Conservation (phyloP, 2,888 invertebrate species). For the Lithophane ornitopus region DNA sequence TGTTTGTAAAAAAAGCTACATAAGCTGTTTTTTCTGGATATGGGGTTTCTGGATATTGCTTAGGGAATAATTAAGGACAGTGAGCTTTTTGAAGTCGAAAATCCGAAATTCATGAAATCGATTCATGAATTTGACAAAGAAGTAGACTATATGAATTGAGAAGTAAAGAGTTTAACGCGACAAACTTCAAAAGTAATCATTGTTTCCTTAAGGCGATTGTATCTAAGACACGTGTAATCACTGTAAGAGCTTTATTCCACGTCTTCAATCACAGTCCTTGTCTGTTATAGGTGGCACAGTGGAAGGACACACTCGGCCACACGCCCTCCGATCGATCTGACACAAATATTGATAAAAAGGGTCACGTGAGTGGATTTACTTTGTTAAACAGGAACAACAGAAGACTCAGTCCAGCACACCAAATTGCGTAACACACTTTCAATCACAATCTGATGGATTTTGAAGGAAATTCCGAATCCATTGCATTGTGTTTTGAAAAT, state of each 20-base stretch:
- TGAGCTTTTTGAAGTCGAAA: too few species aligned
- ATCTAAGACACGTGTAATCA: constrained; percentile 6
- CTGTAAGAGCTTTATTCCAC: constrained; percentile 21
- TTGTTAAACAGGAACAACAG: constrained; percentile 6
- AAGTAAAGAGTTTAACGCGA: not conserved
- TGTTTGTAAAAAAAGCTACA: too few species aligned
- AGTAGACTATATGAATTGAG: too few species aligned
- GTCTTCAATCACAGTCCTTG: constrained; percentile 39
- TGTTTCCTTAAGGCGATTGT: not conserved
- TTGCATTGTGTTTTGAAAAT: not conserved
- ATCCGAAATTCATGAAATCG: too few species aligned
- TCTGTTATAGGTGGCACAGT: constrained; percentile 6
- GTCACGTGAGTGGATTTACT: constrained; percentile 32
- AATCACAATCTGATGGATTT: not conserved
- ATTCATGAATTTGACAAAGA: too few species aligned
- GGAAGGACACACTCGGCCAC: constrained; percentile 16
- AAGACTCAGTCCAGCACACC: constrained; percentile 15
- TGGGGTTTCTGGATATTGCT: too few species aligned
- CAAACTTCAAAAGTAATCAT: not conserved
- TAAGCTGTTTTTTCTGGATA: not conserved
- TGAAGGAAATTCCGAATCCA: too few species aligned
- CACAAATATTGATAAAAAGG: constrained; percentile 60
- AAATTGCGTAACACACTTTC: not conserved
- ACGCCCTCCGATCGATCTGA: constrained; percentile 50
- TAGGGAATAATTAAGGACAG: too few species aligned